Percentiles rank a stretch among this genome's conserved stretches.
phyloP scores from a whole-genome alignment of 2,888 invertebrate genomes.

The Venustoraphidia nigricollis region DNA sequence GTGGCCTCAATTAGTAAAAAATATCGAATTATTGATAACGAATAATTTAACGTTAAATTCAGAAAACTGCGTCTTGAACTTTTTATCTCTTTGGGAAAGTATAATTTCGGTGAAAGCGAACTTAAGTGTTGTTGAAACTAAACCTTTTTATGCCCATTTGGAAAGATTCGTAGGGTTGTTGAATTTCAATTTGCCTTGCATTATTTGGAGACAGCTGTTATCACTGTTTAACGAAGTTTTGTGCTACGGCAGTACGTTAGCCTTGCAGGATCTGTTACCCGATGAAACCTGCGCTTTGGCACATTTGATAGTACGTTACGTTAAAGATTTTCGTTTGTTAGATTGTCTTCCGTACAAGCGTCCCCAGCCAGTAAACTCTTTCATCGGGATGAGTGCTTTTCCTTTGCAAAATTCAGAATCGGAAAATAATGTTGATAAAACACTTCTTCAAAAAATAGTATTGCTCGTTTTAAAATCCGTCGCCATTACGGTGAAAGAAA shows the following conservation, averaged over 20 bases:
- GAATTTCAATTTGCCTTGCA: conserved; percentile 53
- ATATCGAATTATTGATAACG: conserved; percentile 42
- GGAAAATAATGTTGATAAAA: conserved; percentile 41
- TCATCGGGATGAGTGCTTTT: conserved; percentile 24
- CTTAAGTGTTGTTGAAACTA: conserved; percentile 75
- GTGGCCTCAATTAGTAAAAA: conserved; percentile 68
- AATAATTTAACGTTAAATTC: conserved; percentile 43
- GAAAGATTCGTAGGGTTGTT: conserved; percentile 63
- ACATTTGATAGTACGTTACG: conserved; percentile 70
- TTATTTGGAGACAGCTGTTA: conserved; percentile 72
- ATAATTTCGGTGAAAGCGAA: conserved; percentile 84
- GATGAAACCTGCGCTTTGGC: conserved; percentile 80
- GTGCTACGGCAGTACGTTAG: conserved; percentile 81
- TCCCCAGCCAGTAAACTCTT: conserved; percentile 25
- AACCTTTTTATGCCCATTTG: conserved; percentile 73
- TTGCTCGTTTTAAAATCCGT: conserved; percentile 77
- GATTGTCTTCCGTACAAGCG: conserved; percentile 31
- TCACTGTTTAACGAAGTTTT: conserved; percentile 79
- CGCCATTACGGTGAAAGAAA: conserved; percentile 80
- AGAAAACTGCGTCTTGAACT: conserved; percentile 62
- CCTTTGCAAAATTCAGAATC: conserved; percentile 18
- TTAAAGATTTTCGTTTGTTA: conserved; percentile 67
- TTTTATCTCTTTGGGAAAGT: conserved; percentile 76
- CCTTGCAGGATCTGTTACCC: conserved; percentile 72
- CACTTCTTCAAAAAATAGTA: conserved; percentile 72